phyloP scores from a whole-genome alignment of 2,113 vertebrate species.

The Boulengeromyrus knoepffleri region DNA sequence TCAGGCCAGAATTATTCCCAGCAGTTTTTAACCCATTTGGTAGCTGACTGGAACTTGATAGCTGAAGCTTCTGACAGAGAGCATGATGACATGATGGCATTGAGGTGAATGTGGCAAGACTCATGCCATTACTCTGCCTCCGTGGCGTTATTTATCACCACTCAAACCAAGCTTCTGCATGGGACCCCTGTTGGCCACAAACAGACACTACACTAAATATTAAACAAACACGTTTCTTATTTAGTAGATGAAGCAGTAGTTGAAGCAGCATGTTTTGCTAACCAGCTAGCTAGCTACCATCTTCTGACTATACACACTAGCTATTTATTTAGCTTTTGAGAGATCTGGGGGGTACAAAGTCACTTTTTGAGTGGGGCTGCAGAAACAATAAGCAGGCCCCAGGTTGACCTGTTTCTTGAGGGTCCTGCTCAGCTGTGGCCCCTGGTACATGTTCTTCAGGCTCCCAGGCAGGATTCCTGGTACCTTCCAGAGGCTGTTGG shows the following conservation, averaged over 20 bases:
- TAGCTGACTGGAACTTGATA: not conserved
- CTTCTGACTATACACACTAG: not conserved
- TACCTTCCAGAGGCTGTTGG: not conserved
- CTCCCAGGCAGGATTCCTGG: not conserved
- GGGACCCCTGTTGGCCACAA: not conserved
- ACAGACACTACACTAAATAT: not conserved
- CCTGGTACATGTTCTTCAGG: not conserved
- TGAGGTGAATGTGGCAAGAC: not conserved
- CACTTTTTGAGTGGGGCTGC: not conserved
- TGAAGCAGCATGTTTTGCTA: not conserved
- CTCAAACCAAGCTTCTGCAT: not conserved
- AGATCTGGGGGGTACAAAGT: not conserved
- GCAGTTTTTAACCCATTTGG: not conserved
- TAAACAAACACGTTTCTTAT: not conserved
- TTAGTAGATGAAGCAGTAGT: not conserved
- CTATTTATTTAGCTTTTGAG: not conserved
- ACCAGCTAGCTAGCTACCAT: not conserved
- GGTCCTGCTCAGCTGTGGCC: not conserved
- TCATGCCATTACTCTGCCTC: not conserved
- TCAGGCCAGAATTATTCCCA: not conserved
- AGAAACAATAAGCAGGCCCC: not conserved
- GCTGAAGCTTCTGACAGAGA: not conserved
- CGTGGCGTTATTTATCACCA: not conserved
- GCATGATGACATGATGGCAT: not conserved
- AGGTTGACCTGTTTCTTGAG: not conserved